Conservation (phyloP, 1,140 invertebrate genomes). For the Copidosoma floridanum region DNA sequence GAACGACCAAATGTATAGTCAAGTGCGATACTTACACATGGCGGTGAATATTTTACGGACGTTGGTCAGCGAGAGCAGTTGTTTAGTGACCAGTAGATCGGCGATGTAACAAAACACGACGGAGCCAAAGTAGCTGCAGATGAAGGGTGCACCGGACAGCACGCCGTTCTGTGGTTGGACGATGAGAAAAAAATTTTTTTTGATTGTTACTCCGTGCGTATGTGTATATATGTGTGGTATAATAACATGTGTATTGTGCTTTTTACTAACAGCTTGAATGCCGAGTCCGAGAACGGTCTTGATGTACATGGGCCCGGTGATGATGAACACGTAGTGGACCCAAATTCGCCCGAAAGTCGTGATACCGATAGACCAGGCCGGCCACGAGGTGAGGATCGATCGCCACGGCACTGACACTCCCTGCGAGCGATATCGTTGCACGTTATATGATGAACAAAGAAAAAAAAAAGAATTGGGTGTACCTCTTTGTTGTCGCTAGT, state of each 20-base stretch:
- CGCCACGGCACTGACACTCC: conserved; percentile 69
- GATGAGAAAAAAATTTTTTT: conserved; percentile 11
- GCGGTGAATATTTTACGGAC: conserved; percentile 70
- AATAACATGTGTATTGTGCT: not conserved
- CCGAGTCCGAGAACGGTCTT: conserved; percentile 68
- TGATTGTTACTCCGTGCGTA: conserved; percentile 6
- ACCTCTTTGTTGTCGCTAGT: conserved; percentile 54
- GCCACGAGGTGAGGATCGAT: conserved; percentile 71
- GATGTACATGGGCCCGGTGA: conserved; percentile 71
- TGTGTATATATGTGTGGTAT: not conserved
- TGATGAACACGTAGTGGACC: conserved; percentile 72
- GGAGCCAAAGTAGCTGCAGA: conserved; percentile 69
- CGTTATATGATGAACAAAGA: no score
- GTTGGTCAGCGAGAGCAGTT: conserved; percentile 63
- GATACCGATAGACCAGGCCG: conserved; percentile 79
- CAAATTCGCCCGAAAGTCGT: conserved; percentile 73
- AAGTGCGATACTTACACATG: conserved; percentile 56
- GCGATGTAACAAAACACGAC: conserved; percentile 70
- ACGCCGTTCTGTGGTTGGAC: conserved; percentile 66
- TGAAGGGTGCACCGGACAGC: conserved; percentile 66
- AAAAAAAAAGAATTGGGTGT: no score
- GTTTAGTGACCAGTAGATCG: conserved; percentile 62
- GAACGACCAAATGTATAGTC: no score
- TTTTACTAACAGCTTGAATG: conserved; percentile 63
- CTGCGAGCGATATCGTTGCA: conserved; percentile 33